Percentiles rank a stretch among this genome's conserved stretches.
Conservation (phyloP, 2,888 invertebrate genomes). For the Leucophora obtusa region DNA sequence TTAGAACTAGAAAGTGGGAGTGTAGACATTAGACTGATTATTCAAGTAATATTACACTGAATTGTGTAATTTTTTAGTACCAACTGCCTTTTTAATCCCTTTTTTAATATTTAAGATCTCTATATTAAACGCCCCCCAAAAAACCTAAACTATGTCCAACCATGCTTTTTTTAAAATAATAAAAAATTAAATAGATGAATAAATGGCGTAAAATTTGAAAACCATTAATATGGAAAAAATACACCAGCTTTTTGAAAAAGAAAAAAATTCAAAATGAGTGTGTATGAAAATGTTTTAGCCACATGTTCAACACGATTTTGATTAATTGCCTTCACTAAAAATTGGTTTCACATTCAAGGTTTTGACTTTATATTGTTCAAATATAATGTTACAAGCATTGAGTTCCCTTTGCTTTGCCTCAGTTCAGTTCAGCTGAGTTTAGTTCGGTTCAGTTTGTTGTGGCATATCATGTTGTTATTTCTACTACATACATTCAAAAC, state of each 20-base stretch:
- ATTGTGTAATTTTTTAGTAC: slow-evolving; percentile 35
- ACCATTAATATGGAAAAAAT: slow-evolving; percentile 44
- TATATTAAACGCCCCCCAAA: slow-evolving; percentile 41
- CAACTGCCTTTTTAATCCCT: neutral
- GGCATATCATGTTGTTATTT: slow-evolving; percentile 24
- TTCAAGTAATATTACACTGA: slow-evolving; percentile 37
- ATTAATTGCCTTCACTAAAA: slow-evolving; percentile 62
- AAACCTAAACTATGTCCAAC: slow-evolving; percentile 42
- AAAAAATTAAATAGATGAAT: slow-evolving; percentile 17
- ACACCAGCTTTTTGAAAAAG: slow-evolving; percentile 26
- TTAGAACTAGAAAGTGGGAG: slow-evolving; percentile 44
- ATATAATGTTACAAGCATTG: slow-evolving; percentile 47
- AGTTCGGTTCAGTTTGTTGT: slow-evolving; percentile 28
- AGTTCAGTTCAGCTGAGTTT: slow-evolving; percentile 16
- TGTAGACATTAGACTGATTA: slow-evolving; percentile 36
- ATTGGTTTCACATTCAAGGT: slow-evolving; percentile 60
- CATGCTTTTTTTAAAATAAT: neutral
- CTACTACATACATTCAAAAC: slow-evolving; percentile 10
- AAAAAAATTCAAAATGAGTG: slow-evolving; percentile 10
- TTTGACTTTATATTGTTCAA: slow-evolving; percentile 52
- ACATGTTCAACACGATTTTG: slow-evolving; percentile 63
- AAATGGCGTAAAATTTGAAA: slow-evolving; percentile 51
- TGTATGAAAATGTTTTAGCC: slow-evolving; percentile 55
- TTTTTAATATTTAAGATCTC: slow-evolving; percentile 31
- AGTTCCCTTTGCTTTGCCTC: slow-evolving; percentile 16